Percentiles rank a stretch among this genome's conserved stretches.
Evolutionary conservation across 1,140 invertebrate genomes (phyloP).

Genomic region (Ceratina australensis): DNA sequence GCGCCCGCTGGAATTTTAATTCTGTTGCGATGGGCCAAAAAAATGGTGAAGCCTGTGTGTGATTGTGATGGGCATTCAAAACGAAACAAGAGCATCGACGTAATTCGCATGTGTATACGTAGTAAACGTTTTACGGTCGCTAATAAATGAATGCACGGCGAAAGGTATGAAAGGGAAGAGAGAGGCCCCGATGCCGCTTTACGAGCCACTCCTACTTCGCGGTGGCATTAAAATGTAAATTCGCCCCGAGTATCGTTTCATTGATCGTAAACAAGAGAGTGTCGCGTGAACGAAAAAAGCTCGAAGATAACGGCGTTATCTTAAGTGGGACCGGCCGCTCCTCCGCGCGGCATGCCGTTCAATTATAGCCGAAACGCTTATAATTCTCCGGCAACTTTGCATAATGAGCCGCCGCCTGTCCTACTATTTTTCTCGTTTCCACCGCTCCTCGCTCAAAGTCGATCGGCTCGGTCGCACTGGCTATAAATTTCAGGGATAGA

Average conservation of each 20-base stretch:
- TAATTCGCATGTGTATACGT: conserved; percentile 20
- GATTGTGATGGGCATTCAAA: too few relatives aligned
- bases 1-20: too few relatives aligned
- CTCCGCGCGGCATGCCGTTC: not conserved
- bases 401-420: not conserved
- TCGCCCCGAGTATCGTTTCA: conserved; percentile 5
- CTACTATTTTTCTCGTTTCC: too few relatives aligned
- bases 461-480: not conserved
- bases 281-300: not conserved
- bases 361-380: not conserved
- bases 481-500: not conserved
- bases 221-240: conserved; percentile 40
- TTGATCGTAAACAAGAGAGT: conserved; percentile 30
- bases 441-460: not conserved
- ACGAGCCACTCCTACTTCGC: not conserved
- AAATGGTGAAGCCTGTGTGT: too few relatives aligned
- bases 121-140: conserved; percentile 13
- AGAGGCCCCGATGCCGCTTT: not conserved
- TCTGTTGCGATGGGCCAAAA: too few relatives aligned
- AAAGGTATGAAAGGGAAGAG: too few relatives aligned
- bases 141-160: conserved; percentile 11
- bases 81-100: not conserved
- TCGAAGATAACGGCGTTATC: conserved; percentile 16
- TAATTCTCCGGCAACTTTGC: conserved; percentile 13
- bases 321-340: not conserved